Percentiles rank a stretch among this genome's conserved stretches.
Evolutionary conservation across 2,113 vertebrate genomes (phyloP).

Genomic region (Scytalopus superciliaris): DNA sequence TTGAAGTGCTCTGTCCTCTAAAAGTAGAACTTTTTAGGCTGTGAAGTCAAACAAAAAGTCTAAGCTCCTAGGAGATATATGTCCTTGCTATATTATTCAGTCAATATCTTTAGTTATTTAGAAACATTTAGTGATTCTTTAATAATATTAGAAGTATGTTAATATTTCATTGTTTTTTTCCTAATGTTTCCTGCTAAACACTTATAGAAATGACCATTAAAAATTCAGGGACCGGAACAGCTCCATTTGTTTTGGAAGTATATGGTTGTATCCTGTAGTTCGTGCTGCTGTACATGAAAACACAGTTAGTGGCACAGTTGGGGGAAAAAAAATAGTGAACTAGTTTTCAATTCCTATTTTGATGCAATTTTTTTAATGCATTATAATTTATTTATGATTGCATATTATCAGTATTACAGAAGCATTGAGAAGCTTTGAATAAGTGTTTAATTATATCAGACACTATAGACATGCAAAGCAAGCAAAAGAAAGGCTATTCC

Average conservation of each 20-base stretch:
- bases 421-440: slow-evolving; percentile 12
- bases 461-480: slow-evolving; percentile 6
- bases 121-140: slow-evolving; percentile 18
- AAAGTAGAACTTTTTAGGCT: background rate
- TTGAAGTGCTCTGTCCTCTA: background rate
- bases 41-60: background rate
- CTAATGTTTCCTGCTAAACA: slow-evolving; percentile 3
- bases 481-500: background rate
- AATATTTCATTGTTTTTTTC: slow-evolving; percentile 32
- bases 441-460: slow-evolving; percentile 15
- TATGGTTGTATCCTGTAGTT: background rate
- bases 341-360: background rate
- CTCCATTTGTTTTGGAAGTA: background rate
- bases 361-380: background rate
- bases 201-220: background rate
- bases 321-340: accelerated
- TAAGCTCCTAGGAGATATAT: background rate
- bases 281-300: background rate
- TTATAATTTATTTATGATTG: slow-evolving; percentile 16
- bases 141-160: slow-evolving; percentile 11
- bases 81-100: slow-evolving; percentile 32
- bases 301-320: background rate
- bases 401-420: background rate
- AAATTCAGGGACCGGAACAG: background rate
- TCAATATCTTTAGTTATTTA: slow-evolving; percentile 35